Base-by-base conservation (phyloP, 2,797 vertebrate genomes). In the Avahi laniger region DNA sequence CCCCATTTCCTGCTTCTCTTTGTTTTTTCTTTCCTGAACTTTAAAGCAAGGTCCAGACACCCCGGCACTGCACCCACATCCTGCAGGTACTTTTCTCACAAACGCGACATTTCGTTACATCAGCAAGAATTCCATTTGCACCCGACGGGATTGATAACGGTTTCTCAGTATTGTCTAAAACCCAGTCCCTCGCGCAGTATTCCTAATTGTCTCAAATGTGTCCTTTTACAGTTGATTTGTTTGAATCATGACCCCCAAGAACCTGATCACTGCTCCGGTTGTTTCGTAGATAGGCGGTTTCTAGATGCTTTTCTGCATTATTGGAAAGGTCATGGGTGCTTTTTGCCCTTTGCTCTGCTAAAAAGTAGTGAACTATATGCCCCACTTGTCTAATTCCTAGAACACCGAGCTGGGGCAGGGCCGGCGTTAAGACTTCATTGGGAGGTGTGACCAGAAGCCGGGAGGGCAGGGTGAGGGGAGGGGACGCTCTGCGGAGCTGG, bases 71-170 rank as follows among this genome's bases (percentile, higher is more conserved):
- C 5, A 54, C 4, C 63, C 46, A 5, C 3, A 0, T 4, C 2
- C 2, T 15, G 30, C 26, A 28, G 24, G 15, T 1, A 0, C 41
- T 11, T 13, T 33, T 83, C 26, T 38, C 6, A 33, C 73, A 33
- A 38, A n/a, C 0, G 2, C 1, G 18, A 24, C 3, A 0, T 26
- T 50, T 26, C 24, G 54, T 22, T 4, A 6, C 1, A 5, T 10
- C 4, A 14, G 4, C 52, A 20, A 26, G 11, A 13, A 18, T 4
- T 30, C 73, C 6, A 11, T 22, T 13, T 9, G 8, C 4, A 15
- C 26, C 2, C 18, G n/a, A 4, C 18, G 13, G 13, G 13, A 54
- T 48, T 12, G 30, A 4, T 2, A 2, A 63, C 22, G 18, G 70
- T 41, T 35, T 65, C 78, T 46, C 5, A 17, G 6, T 2, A 3